Conservation (phyloP, 2,888 invertebrate genomes). For the Notodonta dromedarius region DNA sequence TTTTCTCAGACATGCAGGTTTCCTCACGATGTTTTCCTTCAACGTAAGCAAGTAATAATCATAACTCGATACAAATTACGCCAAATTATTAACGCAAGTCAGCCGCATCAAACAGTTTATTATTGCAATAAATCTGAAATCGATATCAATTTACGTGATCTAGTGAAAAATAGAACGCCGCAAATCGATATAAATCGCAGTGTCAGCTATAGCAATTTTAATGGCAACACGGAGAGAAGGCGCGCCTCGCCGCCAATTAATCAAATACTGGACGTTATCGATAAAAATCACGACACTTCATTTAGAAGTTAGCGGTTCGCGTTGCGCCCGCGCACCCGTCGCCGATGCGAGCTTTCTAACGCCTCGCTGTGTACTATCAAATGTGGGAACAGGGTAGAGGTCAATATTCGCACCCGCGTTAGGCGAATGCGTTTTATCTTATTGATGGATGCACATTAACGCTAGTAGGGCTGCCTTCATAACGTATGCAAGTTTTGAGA, state of each 20-base stretch:
- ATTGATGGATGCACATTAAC: constrained; percentile 51
- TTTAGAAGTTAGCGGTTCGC: constrained; percentile 47
- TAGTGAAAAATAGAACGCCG: constrained; percentile 1
- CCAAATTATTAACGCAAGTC: not conserved
- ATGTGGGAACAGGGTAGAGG: constrained; percentile 72
- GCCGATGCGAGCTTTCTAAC: constrained; percentile 72
- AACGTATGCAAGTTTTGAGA: not conserved
- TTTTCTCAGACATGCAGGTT: too few species aligned
- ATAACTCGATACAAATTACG: not conserved
- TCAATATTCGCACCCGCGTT: constrained; percentile 68
- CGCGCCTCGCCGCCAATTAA: constrained; percentile 55
- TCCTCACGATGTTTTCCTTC: too few species aligned
- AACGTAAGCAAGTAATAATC: too few species aligned
- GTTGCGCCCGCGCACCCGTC: constrained; percentile 36
- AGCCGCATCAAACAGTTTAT: not conserved
- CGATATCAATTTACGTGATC: constrained; percentile 4
- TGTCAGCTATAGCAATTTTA: constrained; percentile 8
- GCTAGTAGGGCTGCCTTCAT: constrained; percentile 34
- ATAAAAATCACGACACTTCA: constrained; percentile 69
- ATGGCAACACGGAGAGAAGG: constrained; percentile 7
- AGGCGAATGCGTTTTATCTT: constrained; percentile 46
- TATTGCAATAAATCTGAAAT: not conserved
- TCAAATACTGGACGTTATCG: constrained; percentile 62
- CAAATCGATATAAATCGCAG: constrained; percentile 2
- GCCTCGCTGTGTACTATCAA: constrained; percentile 54